Percentiles rank a stretch among this genome's conserved stretches.
These are phyloP conservation scores for Dioctria linearis DNA, from an alignment of 2,888 invertebrate genomes.

Conservation along the genomic window DNA sequence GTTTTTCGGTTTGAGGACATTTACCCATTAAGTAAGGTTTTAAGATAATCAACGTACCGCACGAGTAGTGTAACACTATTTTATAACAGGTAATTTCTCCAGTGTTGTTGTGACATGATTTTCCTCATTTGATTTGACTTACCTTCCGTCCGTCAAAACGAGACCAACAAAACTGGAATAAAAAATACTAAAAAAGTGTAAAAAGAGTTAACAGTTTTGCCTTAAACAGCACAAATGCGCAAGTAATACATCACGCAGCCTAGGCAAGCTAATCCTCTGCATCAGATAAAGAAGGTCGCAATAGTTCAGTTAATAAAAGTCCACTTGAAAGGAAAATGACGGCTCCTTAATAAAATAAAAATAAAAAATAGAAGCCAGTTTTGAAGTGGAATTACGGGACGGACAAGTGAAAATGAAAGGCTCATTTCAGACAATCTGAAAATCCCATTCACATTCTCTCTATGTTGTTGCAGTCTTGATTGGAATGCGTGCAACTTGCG, in stretches of 20 bases:
- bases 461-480: not conserved
- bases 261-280: not conserved
- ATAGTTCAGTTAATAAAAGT: too few species aligned
- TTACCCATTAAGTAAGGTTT: not conserved
- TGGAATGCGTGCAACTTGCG: not conserved
- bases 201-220: constrained; percentile 1
- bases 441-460: not conserved
- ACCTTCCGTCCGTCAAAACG: not conserved
- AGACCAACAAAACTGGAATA: constrained; percentile 24
- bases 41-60: not conserved
- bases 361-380: too few species aligned
- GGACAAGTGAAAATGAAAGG: constrained; percentile 32
- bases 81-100: constrained; percentile 30
- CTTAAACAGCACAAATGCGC: constrained; percentile 11
- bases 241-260: not conserved
- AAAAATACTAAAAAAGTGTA: not conserved
- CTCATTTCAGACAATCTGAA: not conserved
- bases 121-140: constrained; percentile 7
- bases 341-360: not conserved
- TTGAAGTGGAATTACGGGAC: not conserved
- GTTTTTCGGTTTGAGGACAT: too few species aligned
- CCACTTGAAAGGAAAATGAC: not conserved
- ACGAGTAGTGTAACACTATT: not conserved
- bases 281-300: not conserved
- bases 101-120: constrained; percentile 36